Conservation (phyloP, 2,888 invertebrate species). For the Anaspis maculata region DNA sequence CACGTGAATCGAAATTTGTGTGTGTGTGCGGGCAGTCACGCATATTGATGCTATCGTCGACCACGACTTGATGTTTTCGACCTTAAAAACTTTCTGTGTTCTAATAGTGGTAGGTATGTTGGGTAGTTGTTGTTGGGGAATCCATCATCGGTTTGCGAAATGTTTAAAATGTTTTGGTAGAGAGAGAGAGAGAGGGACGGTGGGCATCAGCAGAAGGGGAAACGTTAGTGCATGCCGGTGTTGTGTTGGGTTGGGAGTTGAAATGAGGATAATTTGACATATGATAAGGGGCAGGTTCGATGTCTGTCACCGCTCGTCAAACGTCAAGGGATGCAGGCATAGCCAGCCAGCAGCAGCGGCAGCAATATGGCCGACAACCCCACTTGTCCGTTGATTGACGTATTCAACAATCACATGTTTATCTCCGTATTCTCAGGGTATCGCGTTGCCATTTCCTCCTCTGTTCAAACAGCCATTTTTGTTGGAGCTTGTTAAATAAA, state of each 20-base stretch:
- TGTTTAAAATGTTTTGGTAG: neutral
- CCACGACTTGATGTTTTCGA: conserved; percentile 10
- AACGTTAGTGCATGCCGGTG: neutral
- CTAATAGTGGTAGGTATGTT: too few species aligned
- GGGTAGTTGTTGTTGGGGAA: too few species aligned
- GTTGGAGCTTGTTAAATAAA: too few species aligned
- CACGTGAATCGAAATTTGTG: conserved; percentile 37
- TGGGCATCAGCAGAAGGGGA: neutral
- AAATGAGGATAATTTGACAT: conserved; percentile 25
- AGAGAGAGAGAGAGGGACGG: neutral
- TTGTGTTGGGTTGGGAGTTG: too few species aligned
- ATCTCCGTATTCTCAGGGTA: conserved; percentile 33
- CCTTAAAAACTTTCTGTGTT: conserved; percentile 1
- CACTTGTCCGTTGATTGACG: conserved; percentile 37
- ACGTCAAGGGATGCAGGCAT: conserved; percentile 35
- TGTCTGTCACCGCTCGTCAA: conserved; percentile 37
- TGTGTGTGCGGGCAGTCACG: conserved; percentile 39
- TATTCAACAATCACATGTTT: conserved; percentile 38
- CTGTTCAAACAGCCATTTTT: too few species aligned
- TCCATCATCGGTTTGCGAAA: neutral
- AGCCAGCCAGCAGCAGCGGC: too few species aligned
- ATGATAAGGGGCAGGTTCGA: conserved; percentile 32
- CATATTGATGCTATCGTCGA: conserved; percentile 35
- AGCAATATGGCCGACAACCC: conserved; percentile 35
- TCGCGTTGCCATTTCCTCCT: conserved; percentile 24